Conservation (phyloP, 2,113 vertebrate genomes). For the Chascanopsetta lugubris region DNA sequence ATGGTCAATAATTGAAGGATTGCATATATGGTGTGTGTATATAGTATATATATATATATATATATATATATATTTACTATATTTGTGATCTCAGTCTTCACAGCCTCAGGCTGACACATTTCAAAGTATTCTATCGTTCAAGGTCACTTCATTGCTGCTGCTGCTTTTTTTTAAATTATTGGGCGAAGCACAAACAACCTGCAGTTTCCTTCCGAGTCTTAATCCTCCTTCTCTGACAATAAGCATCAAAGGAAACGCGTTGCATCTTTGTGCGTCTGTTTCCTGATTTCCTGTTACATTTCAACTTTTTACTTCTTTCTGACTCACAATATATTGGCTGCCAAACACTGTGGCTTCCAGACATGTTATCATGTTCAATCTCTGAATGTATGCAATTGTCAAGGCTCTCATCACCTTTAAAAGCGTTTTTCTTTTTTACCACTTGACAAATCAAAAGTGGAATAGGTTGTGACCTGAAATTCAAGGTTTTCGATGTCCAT, state of each 20-base stretch:
- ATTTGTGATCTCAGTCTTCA: not conserved
- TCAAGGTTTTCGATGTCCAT: no score
- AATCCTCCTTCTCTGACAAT: slow-evolving; percentile 8
- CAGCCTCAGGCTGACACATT: not conserved
- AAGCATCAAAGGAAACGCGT: slow-evolving; percentile 15
- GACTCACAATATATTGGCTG: not conserved
- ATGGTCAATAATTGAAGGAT: not conserved
- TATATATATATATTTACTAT: no score
- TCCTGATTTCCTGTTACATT: slow-evolving; percentile 10
- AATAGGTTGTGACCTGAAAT: no score
- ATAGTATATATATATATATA: no score
- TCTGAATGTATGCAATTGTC: slow-evolving; percentile 2
- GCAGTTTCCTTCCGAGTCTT: not conserved
- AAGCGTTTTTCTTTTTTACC: no score
- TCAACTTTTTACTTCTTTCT: slow-evolving; percentile 4
- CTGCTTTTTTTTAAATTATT: slow-evolving; percentile 3
- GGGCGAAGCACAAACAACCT: slow-evolving; percentile 5
- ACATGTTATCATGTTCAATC: not conserved
- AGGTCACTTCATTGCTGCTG: slow-evolving; percentile 20
- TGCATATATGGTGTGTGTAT: not conserved
- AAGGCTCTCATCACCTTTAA: not conserved
- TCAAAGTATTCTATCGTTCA: slow-evolving; percentile 5
- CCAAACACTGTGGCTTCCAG: slow-evolving; percentile 1
- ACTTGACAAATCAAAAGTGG: no score
- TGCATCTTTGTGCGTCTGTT: slow-evolving; percentile 5